A percentile compares a stretch with the other conserved stretches of the same genome.
These are phyloP conservation scores for Phoenicopterus ruber DNA, from an alignment of 2,113 vertebrate genomes.

Conservation along the genomic window DNA sequence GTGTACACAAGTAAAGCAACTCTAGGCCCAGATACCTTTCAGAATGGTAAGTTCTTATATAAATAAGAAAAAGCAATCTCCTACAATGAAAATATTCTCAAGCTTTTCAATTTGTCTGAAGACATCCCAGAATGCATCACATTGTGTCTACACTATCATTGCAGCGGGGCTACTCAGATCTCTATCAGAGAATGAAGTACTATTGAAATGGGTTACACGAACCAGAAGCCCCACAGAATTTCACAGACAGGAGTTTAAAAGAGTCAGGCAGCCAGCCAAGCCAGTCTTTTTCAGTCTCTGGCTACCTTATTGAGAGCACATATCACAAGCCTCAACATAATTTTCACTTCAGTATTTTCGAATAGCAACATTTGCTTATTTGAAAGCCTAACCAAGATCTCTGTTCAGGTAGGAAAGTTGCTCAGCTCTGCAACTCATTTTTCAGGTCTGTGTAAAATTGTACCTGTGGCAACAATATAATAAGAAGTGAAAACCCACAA, in stretches of 20 bases:
- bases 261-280: background rate
- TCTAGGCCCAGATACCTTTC: background rate
- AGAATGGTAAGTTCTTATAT: background rate
- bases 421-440: background rate
- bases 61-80: slow-evolving; percentile 22
- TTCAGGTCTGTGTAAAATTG: background rate
- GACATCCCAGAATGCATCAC: slow-evolving; percentile 1
- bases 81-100: background rate
- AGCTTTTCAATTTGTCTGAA: background rate
- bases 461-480: background rate
- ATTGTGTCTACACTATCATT: background rate
- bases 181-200: background rate
- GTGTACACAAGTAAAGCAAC: background rate
- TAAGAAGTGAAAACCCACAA: background rate
- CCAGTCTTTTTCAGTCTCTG: background rate
- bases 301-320: background rate
- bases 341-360: background rate
- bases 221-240: background rate
- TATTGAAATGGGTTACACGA: background rate
- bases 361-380: background rate
- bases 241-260: background rate
- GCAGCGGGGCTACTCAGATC: background rate
- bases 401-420: background rate
- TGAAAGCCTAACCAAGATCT: background rate
- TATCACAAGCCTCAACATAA: background rate